These are phyloP conservation scores for Pangasius macronema DNA, from an alignment of 2,797 vertebrate genomes.

Conservation along the genomic window DNA sequence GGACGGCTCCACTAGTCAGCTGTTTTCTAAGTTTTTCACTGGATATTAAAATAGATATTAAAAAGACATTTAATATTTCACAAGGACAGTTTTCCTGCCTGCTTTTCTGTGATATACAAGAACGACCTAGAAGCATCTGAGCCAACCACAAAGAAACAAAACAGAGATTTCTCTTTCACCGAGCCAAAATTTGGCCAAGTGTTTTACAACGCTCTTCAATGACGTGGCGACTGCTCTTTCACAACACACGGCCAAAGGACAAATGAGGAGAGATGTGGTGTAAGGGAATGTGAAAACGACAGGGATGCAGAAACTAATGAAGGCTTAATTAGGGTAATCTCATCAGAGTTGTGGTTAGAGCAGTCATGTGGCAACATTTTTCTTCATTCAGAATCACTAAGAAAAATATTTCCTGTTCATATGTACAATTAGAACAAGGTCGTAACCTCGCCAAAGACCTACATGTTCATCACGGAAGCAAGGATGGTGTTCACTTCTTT, in stretches of 20 bases:
- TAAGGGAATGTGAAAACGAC: slow-evolving; percentile 22
- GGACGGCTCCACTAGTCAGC: neutral
- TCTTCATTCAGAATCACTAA: neutral
- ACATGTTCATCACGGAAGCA: neutral
- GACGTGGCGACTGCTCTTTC: neutral
- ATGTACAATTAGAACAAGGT: neutral
- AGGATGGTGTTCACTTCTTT: neutral
- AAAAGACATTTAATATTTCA: slow-evolving; percentile 9
- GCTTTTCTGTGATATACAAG: slow-evolving; percentile 14
- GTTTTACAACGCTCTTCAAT: neutral
- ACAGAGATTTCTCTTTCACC: neutral
- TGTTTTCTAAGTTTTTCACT: slow-evolving; percentile 29
- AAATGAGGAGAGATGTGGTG: slow-evolving; percentile 2
- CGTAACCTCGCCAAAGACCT: neutral
- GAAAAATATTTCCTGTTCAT: neutral
- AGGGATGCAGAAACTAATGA: slow-evolving; percentile 25
- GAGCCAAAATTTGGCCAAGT: neutral
- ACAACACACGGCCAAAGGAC: neutral
- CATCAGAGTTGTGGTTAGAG: slow-evolving; percentile 13
- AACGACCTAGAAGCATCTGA: slow-evolving; percentile 27
- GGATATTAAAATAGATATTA: neutral
- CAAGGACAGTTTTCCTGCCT: slow-evolving; percentile 22
- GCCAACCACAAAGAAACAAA: slow-evolving; percentile 17
- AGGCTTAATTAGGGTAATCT: slow-evolving; percentile 28
- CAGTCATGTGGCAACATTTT: slow-evolving; percentile 22